These are phyloP conservation scores for Brachystomella parvula DNA, from an alignment of 1,140 invertebrate genomes.

Conservation along the genomic window DNA sequence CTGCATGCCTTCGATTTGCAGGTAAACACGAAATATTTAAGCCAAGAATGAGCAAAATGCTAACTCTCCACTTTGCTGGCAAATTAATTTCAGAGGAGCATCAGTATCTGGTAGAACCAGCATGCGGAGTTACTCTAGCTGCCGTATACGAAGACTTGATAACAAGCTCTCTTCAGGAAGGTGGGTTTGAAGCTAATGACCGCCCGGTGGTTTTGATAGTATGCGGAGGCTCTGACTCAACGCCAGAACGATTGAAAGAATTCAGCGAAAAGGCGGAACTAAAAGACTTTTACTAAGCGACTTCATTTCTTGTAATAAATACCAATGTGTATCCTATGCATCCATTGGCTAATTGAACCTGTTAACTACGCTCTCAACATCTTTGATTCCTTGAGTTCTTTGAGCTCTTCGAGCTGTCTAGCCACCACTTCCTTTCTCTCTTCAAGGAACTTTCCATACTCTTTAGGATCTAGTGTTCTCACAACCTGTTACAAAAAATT, in stretches of 20 bases:
- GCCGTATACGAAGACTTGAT: conserved; percentile 38
- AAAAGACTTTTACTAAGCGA: background rate
- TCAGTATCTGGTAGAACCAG: conserved; percentile 47
- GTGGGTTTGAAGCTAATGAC: conserved; percentile 19
- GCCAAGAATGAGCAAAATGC: background rate
- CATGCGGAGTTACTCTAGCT: conserved; percentile 48
- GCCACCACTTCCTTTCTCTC: conserved; percentile 64
- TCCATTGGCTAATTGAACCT: too few species aligned
- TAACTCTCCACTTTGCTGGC: background rate
- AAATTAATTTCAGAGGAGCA: conserved; percentile 46
- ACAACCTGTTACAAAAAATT: conserved; percentile 54
- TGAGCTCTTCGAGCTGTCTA: conserved; percentile 65
- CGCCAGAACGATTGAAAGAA: background rate
- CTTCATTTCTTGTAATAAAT: background rate
- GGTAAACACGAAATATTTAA: conserved; percentile 36
- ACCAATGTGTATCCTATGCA: too few species aligned
- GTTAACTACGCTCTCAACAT: conserved; percentile 62
- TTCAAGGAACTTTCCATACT: conserved; percentile 75
- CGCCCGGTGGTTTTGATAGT: conserved; percentile 47
- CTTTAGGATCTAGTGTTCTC: conserved; percentile 63
- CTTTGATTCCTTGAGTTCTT: conserved; percentile 85
- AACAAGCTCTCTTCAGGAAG: conserved; percentile 33
- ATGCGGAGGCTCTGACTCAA: conserved; percentile 48
- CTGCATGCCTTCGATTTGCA: conserved; percentile 46
- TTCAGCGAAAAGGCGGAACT: background rate